Conservation (phyloP, 2,888 invertebrate genomes). For the Callyntrura guangdongensis region DNA sequence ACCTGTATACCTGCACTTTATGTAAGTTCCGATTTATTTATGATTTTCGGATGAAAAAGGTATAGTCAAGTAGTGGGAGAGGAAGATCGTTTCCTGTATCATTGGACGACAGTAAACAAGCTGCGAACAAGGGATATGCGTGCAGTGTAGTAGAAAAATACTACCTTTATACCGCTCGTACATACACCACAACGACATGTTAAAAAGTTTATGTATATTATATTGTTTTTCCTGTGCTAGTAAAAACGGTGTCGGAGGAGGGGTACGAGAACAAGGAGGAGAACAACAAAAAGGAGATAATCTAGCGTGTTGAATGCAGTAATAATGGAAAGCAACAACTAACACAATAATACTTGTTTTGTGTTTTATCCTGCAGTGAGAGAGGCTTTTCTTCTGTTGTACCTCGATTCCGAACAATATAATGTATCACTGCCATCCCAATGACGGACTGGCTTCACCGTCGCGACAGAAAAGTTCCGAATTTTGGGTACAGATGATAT, state of each 20-base stretch:
- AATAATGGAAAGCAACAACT: slow-evolving; percentile 38
- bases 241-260: not conserved
- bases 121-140: slow-evolving; percentile 69
- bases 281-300: slow-evolving; percentile 7
- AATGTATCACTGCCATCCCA: slow-evolving; percentile 9
- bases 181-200: slow-evolving; percentile 39
- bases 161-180: not conserved
- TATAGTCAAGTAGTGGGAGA: slow-evolving; percentile 1
- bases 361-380: slow-evolving; percentile 64
- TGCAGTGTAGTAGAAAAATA: not conserved
- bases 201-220: slow-evolving; percentile 5
- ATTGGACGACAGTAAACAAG: slow-evolving; percentile 62
- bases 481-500: not conserved
- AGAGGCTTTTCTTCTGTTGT: slow-evolving; percentile 50
- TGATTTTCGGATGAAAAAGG: slow-evolving; percentile 16
- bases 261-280: not conserved
- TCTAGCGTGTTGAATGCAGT: slow-evolving; percentile 17
- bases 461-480: slow-evolving; percentile 23
- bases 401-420: slow-evolving; percentile 12
- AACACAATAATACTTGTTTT: slow-evolving; percentile 45
- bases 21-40: slow-evolving; percentile 29
- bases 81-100: slow-evolving; percentile 71
- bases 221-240: not conserved
- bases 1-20: not conserved
- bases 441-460: not conserved